Base-by-base conservation (phyloP, 35 echinoderm and acorn worm species). In the Diadema setosum region DNA sequence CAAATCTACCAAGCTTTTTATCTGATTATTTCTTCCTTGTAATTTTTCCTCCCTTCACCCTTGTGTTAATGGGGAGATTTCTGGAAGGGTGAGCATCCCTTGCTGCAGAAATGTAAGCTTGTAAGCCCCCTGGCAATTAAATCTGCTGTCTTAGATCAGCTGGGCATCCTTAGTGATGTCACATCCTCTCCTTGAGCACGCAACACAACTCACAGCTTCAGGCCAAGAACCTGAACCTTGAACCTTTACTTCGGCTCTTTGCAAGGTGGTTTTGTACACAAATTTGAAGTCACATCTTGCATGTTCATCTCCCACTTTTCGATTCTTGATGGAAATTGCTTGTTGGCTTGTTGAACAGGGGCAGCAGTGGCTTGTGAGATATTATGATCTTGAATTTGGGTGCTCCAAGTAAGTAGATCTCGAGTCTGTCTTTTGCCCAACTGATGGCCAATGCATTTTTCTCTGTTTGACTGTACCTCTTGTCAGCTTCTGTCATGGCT, bases 221-320 rank as follows among this genome's bases (percentile, higher is more conserved):
- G n/a, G n/a, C n/a, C n/a, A n/a, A n/a, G n/a, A n/a, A n/a, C n/a
- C n/a, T n/a, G n/a, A n/a, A n/a, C n/a, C n/a, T n/a, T n/a, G n/a
- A n/a, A n/a, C 80, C 18, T 88, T 21, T 21, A 81, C 87, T 37
- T 83, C 82, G 58, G 56, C 42, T 65, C 57, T 16, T 58, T 56
- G 65, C 82, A 70, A 84, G 27, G 86, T 73, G 57, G 81, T 86
- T 80, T 95, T 84, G 84, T 95, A 95, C 3, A 87, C 32, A 20
- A 95, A 18, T 75, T 91, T 82, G 44, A 39, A 95, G 45, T 95
- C 88, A 5, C 82, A 83, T 87, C 87, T 49, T 91, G 93, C 93
- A 95, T 95, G 8, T 67, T 56, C 90, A 92, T 86, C 17, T 81
- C 90, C 70, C 65, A 93, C 44, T 93, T 93, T 33, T 87, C 56